phyloP scores from a whole-genome alignment of 2,888 invertebrate genomes.

The Camponotus fellah region DNA sequence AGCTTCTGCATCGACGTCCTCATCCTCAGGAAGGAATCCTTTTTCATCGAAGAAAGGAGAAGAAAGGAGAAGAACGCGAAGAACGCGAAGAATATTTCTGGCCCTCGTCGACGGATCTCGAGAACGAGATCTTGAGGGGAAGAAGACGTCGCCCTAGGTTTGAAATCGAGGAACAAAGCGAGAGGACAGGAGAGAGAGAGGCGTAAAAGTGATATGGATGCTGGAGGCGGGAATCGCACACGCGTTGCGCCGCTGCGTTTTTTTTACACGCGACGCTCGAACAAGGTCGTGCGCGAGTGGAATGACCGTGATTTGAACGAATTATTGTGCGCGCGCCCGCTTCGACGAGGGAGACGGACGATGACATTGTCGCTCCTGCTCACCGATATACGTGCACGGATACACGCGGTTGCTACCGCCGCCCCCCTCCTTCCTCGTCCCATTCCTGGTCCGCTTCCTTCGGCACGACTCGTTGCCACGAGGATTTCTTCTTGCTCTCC shows the following conservation, averaged over 20 bases:
- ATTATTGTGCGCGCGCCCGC: conserved; percentile 23
- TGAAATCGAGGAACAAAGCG: background rate
- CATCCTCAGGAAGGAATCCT: no score
- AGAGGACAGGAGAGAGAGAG: background rate
- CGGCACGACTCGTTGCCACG: background rate
- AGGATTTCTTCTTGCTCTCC: background rate
- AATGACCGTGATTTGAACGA: conserved; percentile 38
- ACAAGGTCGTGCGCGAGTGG: conserved; percentile 26
- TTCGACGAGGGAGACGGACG: background rate
- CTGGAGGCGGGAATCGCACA: conserved; percentile 1
- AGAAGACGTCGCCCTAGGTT: background rate
- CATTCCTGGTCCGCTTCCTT: background rate
- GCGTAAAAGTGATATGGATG: background rate
- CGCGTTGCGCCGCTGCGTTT: background rate
- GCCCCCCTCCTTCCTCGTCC: no score
- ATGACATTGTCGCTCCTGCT: background rate
- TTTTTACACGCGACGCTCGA: conserved; percentile 6
- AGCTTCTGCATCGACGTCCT: background rate
- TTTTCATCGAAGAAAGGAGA: no score
- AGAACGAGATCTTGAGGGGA: background rate
- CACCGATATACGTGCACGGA: background rate
- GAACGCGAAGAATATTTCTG: conserved; percentile 19
- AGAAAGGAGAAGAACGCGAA: conserved; percentile 27
- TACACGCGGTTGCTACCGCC: background rate
- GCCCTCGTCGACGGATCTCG: background rate